Conservation (phyloP, 1,140 invertebrate species). For the Lineus longissimus region DNA sequence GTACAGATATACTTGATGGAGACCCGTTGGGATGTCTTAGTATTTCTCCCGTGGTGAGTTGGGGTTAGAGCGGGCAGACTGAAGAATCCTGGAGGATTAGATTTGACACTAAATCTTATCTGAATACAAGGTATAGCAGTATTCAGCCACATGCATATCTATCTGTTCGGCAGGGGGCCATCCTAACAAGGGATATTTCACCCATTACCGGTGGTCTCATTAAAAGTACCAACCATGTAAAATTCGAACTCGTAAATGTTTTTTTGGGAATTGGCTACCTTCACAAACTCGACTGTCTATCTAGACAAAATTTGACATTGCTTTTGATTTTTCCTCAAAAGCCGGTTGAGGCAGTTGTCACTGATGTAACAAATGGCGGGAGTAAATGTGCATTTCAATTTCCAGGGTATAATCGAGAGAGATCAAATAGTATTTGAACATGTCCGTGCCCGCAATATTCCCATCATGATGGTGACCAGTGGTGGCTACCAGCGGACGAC, state of each 20-base stretch:
- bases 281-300: too few species aligned
- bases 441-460: conserved; percentile 64
- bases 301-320: too few species aligned
- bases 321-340: too few species aligned
- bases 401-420: conserved; percentile 73
- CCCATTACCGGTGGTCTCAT: too few species aligned
- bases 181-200: too few species aligned
- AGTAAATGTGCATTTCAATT: too few species aligned
- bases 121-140: neutral
- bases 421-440: conserved; percentile 79
- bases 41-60: conserved; percentile 62
- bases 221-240: too few species aligned
- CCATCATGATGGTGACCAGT: conserved; percentile 83
- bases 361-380: too few species aligned
- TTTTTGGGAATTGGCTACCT: too few species aligned
- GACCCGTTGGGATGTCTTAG: conserved; percentile 71
- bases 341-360: too few species aligned
- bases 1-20: conserved; percentile 75
- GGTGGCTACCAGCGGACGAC: conserved; percentile 76
- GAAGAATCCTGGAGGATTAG: neutral
- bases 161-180: neutral
- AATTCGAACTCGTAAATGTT: too few species aligned
- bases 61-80: too few species aligned
- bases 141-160: neutral
- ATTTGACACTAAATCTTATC: neutral